A percentile compares a stretch with the other conserved stretches of the same genome.
Conservation (phyloP, 1,140 invertebrate genomes). For the Philotrypesis tridentata region DNA sequence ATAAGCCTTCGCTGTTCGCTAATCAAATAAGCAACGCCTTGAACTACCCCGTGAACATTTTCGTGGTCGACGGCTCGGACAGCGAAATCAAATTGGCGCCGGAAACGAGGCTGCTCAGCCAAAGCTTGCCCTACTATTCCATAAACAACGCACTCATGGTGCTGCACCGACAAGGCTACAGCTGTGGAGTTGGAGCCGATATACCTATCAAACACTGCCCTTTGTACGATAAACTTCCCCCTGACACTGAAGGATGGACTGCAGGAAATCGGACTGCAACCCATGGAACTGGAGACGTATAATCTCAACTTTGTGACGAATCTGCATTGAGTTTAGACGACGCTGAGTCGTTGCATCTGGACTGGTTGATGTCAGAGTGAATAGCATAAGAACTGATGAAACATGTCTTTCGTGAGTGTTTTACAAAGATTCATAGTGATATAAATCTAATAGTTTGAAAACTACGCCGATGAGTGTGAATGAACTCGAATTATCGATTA, state of each 20-base stretch:
- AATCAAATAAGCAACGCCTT: slow-evolving; percentile 82
- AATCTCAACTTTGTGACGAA: slow-evolving; percentile 77
- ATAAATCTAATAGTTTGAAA: neutral
- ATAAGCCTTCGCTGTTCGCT: slow-evolving; percentile 80
- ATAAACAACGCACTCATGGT: slow-evolving; percentile 86
- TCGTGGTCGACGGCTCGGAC: slow-evolving; percentile 78
- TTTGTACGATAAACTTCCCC: slow-evolving; percentile 62
- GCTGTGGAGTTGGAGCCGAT: slow-evolving; percentile 77
- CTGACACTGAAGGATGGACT: slow-evolving; percentile 74
- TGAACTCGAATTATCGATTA: neutral
- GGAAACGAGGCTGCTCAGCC: slow-evolving; percentile 75
- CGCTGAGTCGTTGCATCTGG: neutral
- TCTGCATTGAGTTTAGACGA: slow-evolving; percentile 60
- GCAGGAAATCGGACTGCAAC: slow-evolving; percentile 76
- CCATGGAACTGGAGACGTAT: slow-evolving; percentile 83
- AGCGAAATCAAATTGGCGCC: slow-evolving; percentile 59
- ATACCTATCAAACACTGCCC: slow-evolving; percentile 70
- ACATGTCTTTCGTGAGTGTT: slow-evolving; percentile 7
- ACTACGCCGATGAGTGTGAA: neutral
- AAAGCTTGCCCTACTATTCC: slow-evolving; percentile 86
- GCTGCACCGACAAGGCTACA: slow-evolving; percentile 84
- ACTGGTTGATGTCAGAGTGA: slow-evolving; percentile 48
- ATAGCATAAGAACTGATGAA: slow-evolving; percentile 35
- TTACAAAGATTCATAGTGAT: neutral
- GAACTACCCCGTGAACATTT: slow-evolving; percentile 84